These are phyloP conservation scores for Euura lappo DNA, from an alignment of 1,140 invertebrate genomes.

Conservation along the genomic window DNA sequence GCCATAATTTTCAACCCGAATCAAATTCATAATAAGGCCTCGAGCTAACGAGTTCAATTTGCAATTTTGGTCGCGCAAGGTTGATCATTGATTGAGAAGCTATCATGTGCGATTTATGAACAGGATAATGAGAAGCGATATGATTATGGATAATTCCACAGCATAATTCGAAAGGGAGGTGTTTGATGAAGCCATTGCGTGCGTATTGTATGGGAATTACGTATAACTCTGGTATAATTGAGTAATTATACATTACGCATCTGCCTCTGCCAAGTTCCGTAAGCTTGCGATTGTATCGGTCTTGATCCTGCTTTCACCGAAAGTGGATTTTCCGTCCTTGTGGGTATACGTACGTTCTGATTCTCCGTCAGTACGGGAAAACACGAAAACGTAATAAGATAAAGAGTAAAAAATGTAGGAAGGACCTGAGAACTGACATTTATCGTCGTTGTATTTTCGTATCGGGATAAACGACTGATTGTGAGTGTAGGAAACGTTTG, in stretches of 20 bases:
- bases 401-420: neutral
- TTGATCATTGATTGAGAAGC: no score
- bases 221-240: neutral
- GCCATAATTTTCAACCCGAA: no score
- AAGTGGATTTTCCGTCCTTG: neutral
- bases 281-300: neutral
- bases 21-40: no score
- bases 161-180: no score
- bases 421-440: neutral
- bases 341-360: neutral
- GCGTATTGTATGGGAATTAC: no score
- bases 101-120: no score
- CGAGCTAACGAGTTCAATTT: no score
- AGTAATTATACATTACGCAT: neutral
- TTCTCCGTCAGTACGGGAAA: neutral
- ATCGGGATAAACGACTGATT: neutral
- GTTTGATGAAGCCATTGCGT: no score
- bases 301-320: neutral
- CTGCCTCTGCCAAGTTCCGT: neutral
- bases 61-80: no score
- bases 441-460: neutral
- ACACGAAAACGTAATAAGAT: slow-evolving; percentile 1
- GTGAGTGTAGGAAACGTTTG: neutral
- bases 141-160: no score
- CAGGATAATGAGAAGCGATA: no score